A percentile compares a stretch with the other conserved stretches of the same genome.
Evolutionary conservation across 2,888 invertebrate genomes (phyloP).

Genomic region (Drosophila cognata): DNA sequence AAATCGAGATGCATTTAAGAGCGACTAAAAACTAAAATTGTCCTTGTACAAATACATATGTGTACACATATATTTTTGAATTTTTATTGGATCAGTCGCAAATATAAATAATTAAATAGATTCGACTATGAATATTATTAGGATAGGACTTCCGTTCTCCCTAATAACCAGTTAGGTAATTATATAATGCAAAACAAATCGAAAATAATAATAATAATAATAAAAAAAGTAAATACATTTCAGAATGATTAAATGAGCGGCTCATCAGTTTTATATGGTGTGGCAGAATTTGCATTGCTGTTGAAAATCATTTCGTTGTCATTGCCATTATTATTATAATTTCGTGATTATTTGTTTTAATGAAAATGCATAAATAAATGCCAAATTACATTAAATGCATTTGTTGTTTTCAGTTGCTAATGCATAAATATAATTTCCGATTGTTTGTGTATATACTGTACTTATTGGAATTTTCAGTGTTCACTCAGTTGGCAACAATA

Average conservation of each 20-base stretch:
- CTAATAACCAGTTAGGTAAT: constrained; percentile 12
- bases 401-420: constrained; percentile 52
- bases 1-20: constrained; percentile 53
- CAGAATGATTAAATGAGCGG: constrained; percentile 37
- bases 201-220: background rate
- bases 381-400: constrained; percentile 75
- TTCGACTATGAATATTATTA: constrained; percentile 28
- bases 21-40: constrained; percentile 32
- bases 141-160: constrained; percentile 35
- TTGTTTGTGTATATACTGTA: constrained; percentile 24
- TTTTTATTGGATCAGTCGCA: constrained; percentile 3
- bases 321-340: constrained; percentile 69
- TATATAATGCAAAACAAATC: constrained; percentile 29
- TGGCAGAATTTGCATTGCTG: constrained; percentile 41
- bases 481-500: constrained; percentile 45
- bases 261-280: constrained; percentile 42
- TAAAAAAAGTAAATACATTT: constrained; percentile 35
- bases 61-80: background rate
- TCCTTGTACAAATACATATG: constrained; percentile 25
- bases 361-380: constrained; percentile 78
- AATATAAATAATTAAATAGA: constrained; percentile 42
- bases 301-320: constrained; percentile 57
- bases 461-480: constrained; percentile 45
- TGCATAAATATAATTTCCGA: constrained; percentile 66
- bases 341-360: constrained; percentile 74